These are phyloP conservation scores for Ectobius pallidus DNA, from an alignment of 2,888 invertebrate genomes.

Conservation along the genomic window DNA sequence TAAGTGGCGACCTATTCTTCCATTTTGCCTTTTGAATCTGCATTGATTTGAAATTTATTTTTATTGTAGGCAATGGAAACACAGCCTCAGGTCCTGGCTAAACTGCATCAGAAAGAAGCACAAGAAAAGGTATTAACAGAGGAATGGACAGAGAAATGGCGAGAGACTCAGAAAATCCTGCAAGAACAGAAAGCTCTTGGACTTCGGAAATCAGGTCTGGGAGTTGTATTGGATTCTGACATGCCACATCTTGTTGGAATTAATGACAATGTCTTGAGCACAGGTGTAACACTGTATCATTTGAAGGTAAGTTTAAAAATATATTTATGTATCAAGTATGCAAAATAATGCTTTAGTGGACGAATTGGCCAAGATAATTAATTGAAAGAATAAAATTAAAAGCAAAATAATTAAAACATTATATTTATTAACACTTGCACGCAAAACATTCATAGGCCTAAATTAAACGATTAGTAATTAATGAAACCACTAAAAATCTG, in stretches of 20 bases:
- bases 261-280: slow-evolving; percentile 87
- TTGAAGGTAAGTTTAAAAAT: slow-evolving; percentile 77
- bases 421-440: too few relatives aligned
- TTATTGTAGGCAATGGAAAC: slow-evolving; percentile 26
- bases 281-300: slow-evolving; percentile 90
- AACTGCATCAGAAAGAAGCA: slow-evolving; percentile 88
- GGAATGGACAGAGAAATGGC: slow-evolving; percentile 94
- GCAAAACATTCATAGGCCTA: too few relatives aligned
- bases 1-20: too few relatives aligned
- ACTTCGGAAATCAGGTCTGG: slow-evolving; percentile 83
- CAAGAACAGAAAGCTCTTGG: slow-evolving; percentile 89
- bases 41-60: too few relatives aligned
- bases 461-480: too few relatives aligned
- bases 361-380: too few relatives aligned
- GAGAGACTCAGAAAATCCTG: slow-evolving; percentile 85
- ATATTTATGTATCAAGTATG: too few relatives aligned
- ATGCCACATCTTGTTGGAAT: slow-evolving; percentile 92
- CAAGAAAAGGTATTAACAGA: slow-evolving; percentile 83
- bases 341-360: too few relatives aligned
- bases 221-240: slow-evolving; percentile 88
- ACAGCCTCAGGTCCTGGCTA: slow-evolving; percentile 73
- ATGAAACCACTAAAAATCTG: too few relatives aligned
- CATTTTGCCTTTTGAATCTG: too few relatives aligned
- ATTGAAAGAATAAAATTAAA: too few relatives aligned
- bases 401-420: too few relatives aligned